Evolutionary conservation across 2,888 invertebrate species (phyloP), one percentile per base, ranked within the genome.

Genomic region (Eurytoma californica): DNA sequence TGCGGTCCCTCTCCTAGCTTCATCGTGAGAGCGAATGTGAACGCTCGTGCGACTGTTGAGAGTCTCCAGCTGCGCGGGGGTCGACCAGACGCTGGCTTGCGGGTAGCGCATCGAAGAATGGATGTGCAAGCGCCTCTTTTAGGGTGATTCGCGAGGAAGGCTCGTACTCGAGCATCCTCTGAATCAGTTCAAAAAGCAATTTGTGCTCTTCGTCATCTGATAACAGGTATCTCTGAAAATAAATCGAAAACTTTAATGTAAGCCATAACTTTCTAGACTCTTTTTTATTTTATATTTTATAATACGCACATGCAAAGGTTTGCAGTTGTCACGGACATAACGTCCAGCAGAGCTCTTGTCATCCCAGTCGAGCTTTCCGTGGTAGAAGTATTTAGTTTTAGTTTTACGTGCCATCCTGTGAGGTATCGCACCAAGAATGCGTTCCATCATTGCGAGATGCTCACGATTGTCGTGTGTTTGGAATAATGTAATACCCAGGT

Each of bases 381-480:
- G 96, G 92, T 98, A 97, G 92, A 99, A 99, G 91, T 99, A 99
- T 92, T 98, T 98, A 85, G 98, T 98, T 67, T 97, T 97, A 81
- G 97, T 96, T 92, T 96, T 96, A 84, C 95, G 92, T 69, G 95
- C 95, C 95, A 96, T 95, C 91, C 98, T 95, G 92, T 96, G 96
- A 72, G 99, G 99, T 90, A 99, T 95, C 85, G 97, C 95, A 81
- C 99, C 99, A 82, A 99, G 93, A 87, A 99, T 99, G 86, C 98
- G 93, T 91, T 99, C 98, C 99, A 99, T 99, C 99, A 99, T 99
- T 84, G 99, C 99, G 89, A 99, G 94, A 92, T 99, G 99, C 91
- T 99, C 99, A 84, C 98, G 94, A 92, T 99, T 99, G 92, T 99
- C 99, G 92, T 99, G 99, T 57, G 99, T 99, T 94, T 99, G 98